phyloP scores from a whole-genome alignment of 2,113 vertebrate genomes.

The Chamaetylas fuelleborni region DNA sequence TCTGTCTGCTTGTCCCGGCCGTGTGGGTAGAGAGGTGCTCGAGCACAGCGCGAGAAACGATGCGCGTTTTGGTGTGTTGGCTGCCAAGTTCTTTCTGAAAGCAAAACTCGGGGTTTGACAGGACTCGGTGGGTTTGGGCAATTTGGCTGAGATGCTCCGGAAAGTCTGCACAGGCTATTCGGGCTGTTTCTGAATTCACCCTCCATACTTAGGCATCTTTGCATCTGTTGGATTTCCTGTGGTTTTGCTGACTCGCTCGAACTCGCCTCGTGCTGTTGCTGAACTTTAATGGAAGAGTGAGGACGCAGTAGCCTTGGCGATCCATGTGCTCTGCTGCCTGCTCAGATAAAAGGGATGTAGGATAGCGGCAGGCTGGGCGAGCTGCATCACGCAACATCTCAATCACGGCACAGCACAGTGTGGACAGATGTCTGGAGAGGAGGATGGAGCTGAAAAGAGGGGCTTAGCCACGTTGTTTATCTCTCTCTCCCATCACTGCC shows the following conservation, averaged over 20 bases:
- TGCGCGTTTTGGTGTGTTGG: neutral
- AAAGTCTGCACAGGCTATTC: neutral
- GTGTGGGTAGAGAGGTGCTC: neutral
- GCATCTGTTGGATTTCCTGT: neutral
- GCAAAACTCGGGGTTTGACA: neutral
- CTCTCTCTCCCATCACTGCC: neutral
- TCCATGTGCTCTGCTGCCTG: neutral
- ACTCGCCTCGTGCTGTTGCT: neutral
- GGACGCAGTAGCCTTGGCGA: neutral
- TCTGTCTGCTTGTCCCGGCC: neutral
- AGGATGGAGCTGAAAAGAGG: neutral
- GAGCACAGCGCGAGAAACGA: neutral
- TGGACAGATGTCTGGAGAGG: neutral
- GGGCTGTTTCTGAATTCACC: neutral
- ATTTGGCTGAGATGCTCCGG: neutral
- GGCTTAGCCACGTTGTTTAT: neutral
- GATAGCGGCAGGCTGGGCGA: neutral
- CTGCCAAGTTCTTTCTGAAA: neutral
- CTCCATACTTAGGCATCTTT: neutral
- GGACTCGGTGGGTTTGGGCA: neutral
- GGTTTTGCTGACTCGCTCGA: neutral
- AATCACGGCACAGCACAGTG: neutral
- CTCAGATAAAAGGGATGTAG: neutral
- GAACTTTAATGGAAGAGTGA: slow-evolving; percentile 31
- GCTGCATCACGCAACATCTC: neutral